These are phyloP conservation scores for Scartelaos histophorus DNA, from an alignment of 2,113 vertebrate genomes.

Conservation along the genomic window DNA sequence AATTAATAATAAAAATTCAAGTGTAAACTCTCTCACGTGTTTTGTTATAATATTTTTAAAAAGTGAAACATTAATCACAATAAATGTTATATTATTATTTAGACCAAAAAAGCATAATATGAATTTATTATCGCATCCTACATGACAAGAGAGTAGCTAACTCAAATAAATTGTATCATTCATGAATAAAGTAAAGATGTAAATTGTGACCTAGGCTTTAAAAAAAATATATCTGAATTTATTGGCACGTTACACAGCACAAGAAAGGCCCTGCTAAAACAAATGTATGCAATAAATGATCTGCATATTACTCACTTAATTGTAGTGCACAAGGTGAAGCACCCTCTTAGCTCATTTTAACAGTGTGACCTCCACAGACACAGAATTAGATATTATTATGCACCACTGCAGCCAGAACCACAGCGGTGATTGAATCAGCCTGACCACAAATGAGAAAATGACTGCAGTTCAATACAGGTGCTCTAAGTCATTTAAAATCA, in stretches of 20 bases:
- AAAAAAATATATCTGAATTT: no score
- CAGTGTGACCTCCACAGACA: conserved; percentile 28
- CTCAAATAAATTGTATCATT: no score
- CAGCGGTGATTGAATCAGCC: conserved; percentile 1
- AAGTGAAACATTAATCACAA: no score
- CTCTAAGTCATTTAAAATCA: neutral
- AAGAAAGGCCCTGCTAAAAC: neutral
- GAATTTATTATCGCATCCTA: no score
- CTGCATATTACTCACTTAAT: conserved; percentile 37
- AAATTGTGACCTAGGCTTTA: no score
- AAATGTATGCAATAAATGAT: conserved; percentile 25
- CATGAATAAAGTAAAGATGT: no score
- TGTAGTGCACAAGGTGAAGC: conserved; percentile 31
- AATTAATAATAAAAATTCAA: no score
- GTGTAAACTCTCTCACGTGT: no score
- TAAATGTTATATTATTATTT: no score
- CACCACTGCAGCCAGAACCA: conserved; percentile 15
- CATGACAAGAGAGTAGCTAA: no score
- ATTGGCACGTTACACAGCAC: neutral
- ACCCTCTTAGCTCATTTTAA: conserved; percentile 17
- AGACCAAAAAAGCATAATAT: no score
- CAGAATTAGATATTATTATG: conserved; percentile 30
- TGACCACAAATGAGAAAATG: neutral
- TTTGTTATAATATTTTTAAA: no score
- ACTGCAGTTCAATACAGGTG: neutral